Evolutionary conservation across 2,888 invertebrate species (phyloP).

Genomic region (Rhorus exstirpatorius): DNA sequence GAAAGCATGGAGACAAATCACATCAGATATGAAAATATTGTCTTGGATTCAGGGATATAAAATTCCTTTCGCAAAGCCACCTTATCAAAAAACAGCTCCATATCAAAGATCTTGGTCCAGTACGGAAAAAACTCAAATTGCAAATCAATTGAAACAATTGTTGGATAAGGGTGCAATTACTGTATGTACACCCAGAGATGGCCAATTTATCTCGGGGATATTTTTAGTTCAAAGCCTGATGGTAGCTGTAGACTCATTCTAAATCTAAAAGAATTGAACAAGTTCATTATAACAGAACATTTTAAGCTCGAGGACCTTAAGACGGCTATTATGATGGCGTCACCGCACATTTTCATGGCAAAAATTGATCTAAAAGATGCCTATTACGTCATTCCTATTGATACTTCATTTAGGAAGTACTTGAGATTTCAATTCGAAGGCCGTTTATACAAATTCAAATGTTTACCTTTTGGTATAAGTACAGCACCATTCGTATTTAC

Average conservation of each 20-base stretch:
- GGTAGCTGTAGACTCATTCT: constrained; percentile 31
- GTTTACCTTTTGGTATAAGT: constrained; percentile 74
- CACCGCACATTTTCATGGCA: constrained; percentile 2
- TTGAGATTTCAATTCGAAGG: constrained; percentile 30
- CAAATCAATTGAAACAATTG: not conserved
- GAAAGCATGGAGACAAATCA: constrained; percentile 34
- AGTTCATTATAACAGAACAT: constrained; percentile 50
- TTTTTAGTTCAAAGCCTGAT: constrained; percentile 17
- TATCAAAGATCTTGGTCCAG: not conserved
- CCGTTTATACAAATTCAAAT: constrained; percentile 33
- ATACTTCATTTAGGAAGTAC: constrained; percentile 18
- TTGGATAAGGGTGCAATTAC: constrained; percentile 27
- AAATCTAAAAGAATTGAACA: constrained; percentile 38
- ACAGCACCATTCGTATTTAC: constrained; percentile 75
- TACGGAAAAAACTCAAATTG: not conserved
- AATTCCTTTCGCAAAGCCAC: constrained; percentile 17
- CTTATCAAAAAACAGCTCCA: not conserved
- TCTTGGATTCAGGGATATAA: constrained; percentile 36
- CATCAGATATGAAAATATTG: constrained; percentile 26
- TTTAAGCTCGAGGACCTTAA: constrained; percentile 54
- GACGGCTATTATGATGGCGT: constrained; percentile 32
- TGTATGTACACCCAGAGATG: not conserved
- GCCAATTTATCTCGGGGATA: not conserved
- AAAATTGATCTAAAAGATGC: constrained; percentile 42
- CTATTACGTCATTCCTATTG: constrained; percentile 29